Evolutionary conservation across 2,888 invertebrate genomes (phyloP).

Genomic region (Spialia ferax): DNA sequence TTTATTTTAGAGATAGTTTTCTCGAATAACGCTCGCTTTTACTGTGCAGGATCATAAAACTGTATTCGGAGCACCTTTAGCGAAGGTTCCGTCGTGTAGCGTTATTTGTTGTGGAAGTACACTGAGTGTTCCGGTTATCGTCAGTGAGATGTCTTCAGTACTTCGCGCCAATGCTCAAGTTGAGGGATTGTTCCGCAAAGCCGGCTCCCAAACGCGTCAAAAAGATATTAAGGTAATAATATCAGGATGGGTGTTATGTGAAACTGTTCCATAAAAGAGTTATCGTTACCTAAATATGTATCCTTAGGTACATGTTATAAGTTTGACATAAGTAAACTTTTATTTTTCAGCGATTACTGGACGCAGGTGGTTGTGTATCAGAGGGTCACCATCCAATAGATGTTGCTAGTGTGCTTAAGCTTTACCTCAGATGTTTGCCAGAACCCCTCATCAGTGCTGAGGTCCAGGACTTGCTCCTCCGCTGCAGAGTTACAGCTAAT

Average conservation of each 20-base stretch:
- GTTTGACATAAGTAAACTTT: neutral
- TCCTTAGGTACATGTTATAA: neutral
- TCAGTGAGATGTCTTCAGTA: slow-evolving; percentile 90
- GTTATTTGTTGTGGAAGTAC: slow-evolving; percentile 90
- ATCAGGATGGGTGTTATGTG: no score
- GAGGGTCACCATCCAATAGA: slow-evolving; percentile 93
- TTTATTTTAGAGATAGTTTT: neutral
- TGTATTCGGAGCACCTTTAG: slow-evolving; percentile 80
- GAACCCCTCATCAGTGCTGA: slow-evolving; percentile 92
- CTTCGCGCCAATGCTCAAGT: slow-evolving; percentile 89
- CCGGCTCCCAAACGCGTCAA: slow-evolving; percentile 93
- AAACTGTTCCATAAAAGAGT: no score
- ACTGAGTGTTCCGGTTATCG: slow-evolving; percentile 90
- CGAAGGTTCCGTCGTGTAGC: slow-evolving; percentile 79
- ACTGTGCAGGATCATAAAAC: slow-evolving; percentile 73
- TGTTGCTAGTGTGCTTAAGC: slow-evolving; percentile 94
- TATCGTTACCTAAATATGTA: slow-evolving; percentile 34
- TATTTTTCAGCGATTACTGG: slow-evolving; percentile 87
- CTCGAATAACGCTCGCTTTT: slow-evolving; percentile 18
- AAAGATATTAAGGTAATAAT: slow-evolving; percentile 90
- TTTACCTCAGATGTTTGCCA: slow-evolving; percentile 94
- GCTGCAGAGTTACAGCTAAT: slow-evolving; percentile 87
- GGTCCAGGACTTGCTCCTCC: slow-evolving; percentile 93
- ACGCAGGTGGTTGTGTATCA: slow-evolving; percentile 90
- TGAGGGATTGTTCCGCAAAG: slow-evolving; percentile 96